These are phyloP conservation scores for Ciconia boyciana DNA, from an alignment of 2,113 vertebrate species.

Conservation along the genomic window DNA sequence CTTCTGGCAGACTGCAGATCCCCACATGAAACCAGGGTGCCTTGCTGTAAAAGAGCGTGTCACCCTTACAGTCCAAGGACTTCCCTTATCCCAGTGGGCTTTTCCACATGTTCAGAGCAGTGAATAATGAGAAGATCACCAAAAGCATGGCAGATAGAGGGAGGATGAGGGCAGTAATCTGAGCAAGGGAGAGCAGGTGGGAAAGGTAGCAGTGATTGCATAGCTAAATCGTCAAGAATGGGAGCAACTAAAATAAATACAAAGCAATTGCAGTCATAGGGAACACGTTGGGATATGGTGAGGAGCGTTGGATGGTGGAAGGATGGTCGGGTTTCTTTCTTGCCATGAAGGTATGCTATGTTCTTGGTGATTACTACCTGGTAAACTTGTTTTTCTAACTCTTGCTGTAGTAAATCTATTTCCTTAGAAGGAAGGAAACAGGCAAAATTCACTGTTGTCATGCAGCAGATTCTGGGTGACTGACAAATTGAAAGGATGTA, in stretches of 20 bases:
- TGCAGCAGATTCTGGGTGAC: neutral
- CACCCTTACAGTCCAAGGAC: neutral
- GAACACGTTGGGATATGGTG: neutral
- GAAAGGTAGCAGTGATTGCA: neutral
- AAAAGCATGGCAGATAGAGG: neutral
- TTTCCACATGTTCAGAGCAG: neutral
- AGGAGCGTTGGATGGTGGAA: neutral
- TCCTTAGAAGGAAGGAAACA: neutral
- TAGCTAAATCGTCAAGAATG: neutral
- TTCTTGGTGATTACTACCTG: neutral
- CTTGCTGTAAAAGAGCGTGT: neutral
- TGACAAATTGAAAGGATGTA: neutral
- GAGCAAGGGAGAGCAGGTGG: neutral
- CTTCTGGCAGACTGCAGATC: neutral
- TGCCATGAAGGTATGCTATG: neutral
- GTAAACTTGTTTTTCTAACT: neutral
- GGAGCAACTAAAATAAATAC: neutral
- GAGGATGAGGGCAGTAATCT: neutral
- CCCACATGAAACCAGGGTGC: neutral
- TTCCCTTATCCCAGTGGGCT: neutral
- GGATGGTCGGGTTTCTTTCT: neutral
- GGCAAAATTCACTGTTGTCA: neutral
- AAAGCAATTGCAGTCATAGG: neutral
- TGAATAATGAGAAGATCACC: neutral
- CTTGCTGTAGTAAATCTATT: neutral